Conservation (phyloP, 2,888 invertebrate genomes). For the Xestia rhomboidea region DNA sequence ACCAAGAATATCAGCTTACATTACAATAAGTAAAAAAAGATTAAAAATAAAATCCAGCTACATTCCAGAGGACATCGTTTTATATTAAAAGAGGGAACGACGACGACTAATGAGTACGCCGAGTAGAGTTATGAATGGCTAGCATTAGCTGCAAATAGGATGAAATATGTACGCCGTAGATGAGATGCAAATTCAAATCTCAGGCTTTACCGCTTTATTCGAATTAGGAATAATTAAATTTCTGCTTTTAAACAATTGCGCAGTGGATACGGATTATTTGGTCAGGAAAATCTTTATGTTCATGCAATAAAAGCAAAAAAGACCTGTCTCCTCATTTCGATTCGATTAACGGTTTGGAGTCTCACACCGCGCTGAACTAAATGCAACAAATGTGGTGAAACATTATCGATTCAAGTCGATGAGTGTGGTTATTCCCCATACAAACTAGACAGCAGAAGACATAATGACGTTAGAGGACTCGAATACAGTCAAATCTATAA, state of each 20-base stretch:
- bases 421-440: background rate
- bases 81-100: slow-evolving; percentile 20
- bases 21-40: background rate
- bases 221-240: slow-evolving; percentile 7
- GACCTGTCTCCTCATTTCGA: background rate
- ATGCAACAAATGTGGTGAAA: background rate
- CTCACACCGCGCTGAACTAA: background rate
- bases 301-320: background rate
- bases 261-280: background rate
- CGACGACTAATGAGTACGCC: slow-evolving; percentile 50
- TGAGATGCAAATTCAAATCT: slow-evolving; percentile 43
- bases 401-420: background rate
- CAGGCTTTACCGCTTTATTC: slow-evolving; percentile 6
- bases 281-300: background rate
- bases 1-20: background rate
- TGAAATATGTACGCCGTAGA: slow-evolving; percentile 51
- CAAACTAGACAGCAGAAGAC: background rate
- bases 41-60: slow-evolving; percentile 21
- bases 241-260: background rate
- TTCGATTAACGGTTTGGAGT: background rate
- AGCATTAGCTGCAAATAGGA: slow-evolving; percentile 50
- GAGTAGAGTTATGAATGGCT: slow-evolving; percentile 49
- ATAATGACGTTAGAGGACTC: too few species aligned
- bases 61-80: slow-evolving; percentile 27
- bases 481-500: background rate